Evolutionary conservation across 2,888 invertebrate species (phyloP), one percentile per base, ranked within the genome.

Genomic region (Brachypterus glaber): DNA sequence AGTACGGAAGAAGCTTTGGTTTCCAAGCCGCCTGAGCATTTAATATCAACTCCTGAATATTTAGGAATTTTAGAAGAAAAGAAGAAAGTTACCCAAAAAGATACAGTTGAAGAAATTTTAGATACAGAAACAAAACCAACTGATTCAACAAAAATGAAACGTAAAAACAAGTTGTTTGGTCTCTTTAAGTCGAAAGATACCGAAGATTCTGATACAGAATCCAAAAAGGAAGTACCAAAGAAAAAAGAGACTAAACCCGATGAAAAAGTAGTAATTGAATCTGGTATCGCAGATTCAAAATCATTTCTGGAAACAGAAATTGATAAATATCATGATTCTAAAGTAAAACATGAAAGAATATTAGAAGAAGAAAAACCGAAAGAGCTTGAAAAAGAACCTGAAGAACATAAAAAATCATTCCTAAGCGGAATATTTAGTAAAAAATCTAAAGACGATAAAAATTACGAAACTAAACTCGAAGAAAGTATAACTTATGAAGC

Each of bases 181-280:
- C 44, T 59, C 41, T 58, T 61, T 42, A 50, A 50, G 9, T 57
- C 59, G 5, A 62, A 54, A 52, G 62, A 62, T 25, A 50, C 54
- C 33, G 58, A 59, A 38, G 59, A 57, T 17, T 58, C 56, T 15
- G 60, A 59, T 17, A 58, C 60, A 24, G 54, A 55, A 15, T 51
- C 46, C 17, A 46, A 46, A 35, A 52, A 51, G 31, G 60, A 63
- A 48, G 46, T 55, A 15, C 59, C 59, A 0, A 59, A 59, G 46
- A 59, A 63, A 45, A 31, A 31, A 32, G n/a, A 27, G 13, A 39
- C 35, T 15, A 35, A 11, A 5, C n/a, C 15, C 15, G 39, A 39
- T 29, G 33, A 36, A 17, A 21, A 32, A 12, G 38, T 38, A 27
- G 43, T 38, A 29, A 36, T 13, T 3, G 14, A 24, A 24, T n/a